Evolutionary conservation across 1,140 invertebrate species (phyloP), one percentile per base, ranked within the genome.

Genomic region (Drosophila subpulchrella): DNA sequence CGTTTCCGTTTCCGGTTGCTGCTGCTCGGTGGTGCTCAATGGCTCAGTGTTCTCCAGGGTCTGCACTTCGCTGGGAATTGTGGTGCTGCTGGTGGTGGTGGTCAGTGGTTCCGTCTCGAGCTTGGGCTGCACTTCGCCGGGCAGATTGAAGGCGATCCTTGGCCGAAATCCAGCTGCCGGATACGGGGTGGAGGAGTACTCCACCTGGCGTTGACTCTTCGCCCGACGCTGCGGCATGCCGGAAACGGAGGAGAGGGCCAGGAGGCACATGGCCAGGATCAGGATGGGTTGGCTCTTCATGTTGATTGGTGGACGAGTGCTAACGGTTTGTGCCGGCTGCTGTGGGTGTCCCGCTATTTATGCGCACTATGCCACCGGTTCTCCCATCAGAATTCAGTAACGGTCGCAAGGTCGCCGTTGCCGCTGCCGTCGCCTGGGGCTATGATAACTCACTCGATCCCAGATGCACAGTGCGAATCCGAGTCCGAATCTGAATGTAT

Each of bases 371-470:
- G 42, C 36, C 11, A 30, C 42, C 70, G 50, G 74, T 88, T 88
- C 83, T 88, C 62, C 75, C 75, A 86, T 85, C 82, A 85, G 82
- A 88, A 88, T 89, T 89, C 84, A 89, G 80, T 84, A 89, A 89
- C 57, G 77, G 84, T 89, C 80, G 84, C 84, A 89, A 89, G 84
- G 84, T 75, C 81, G 39, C 30, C 61, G 39, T 27, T 15, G 32
- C 13, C 11, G 30, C 8, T 34, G 32, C 32, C 32, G 39, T 34
- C 24, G 32, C 13, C 12, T 20, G 27, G 48, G 61, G 15, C 68
- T 81, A 55, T 76, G 83, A 86, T 88, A 82, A 88, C 83, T 79
- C 81, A 67, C 56, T 51, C 62, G 48, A 57, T 71, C 42, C 27
- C 51, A 48, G 65, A 72, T 86, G 79, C 83, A 47, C 50, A 68